Evolutionary conservation across 2,797 vertebrate species (phyloP), one percentile per base, ranked within the genome.

Genomic region (Pangasius mekongensis): DNA sequence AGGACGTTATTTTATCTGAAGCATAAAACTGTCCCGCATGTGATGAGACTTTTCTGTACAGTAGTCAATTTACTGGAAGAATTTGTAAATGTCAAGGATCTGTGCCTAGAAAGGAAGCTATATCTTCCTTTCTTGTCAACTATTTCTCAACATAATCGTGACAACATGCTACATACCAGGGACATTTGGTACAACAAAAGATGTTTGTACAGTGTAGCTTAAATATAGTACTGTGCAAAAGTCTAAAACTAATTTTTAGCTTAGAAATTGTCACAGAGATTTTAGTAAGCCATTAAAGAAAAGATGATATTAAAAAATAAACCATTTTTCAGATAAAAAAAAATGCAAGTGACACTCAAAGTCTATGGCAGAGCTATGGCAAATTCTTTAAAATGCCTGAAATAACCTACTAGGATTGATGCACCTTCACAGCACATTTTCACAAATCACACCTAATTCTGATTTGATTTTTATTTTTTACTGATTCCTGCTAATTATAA

Each of bases 41-140:
- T 54, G n/a, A 78, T 18, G 49, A 78, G 14, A 33, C 7, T 52
- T 47, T 56, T 33, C 49, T 80, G n/a, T 22, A 58, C 30, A 80
- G n/a, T 56, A 11, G 52, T 9, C 52, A 56, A 11, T 80, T 33
- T 22, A 58, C 77, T 80, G 8, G 36, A 58, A 24, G n/a, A 80
- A 56, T 78, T n/a, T 78, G 27, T 54, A 78, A 54, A 54, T 52
- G 27, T 80, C 77, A 81, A 36, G 52, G n/a, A 36, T 81, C n/a
- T 2, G 1, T 36, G 9, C 0, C 30, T 20, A 33, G 30, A 54
- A 33, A 33, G 11, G 6, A 77, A n/a, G 3, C 10, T 33, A 33
- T 33, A 33, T 20, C 49, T 9, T 54, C n/a, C 18, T 10, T 20
- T 80, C 30, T 36, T 58, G 18, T 36, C 4, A 36, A 78, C n/a